Conservation (phyloP, 2,797 vertebrate genomes). For the Acomys russatus region DNA sequence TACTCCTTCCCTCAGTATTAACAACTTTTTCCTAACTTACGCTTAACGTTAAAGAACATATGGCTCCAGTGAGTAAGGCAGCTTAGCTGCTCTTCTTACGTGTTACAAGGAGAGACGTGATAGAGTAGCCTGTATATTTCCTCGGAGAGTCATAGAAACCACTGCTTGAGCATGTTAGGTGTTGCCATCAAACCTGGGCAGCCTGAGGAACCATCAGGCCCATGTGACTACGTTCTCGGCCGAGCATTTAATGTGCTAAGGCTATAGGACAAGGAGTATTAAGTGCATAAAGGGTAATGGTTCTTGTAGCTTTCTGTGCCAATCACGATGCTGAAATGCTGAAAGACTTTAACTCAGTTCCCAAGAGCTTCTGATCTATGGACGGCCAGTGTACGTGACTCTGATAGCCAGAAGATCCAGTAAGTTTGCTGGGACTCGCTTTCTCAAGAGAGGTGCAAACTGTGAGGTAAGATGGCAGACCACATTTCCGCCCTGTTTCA, state of each 20-base stretch:
- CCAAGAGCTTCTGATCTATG: conserved; percentile 97
- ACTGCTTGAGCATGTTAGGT: background rate
- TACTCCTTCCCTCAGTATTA: background rate
- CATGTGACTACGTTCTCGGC: background rate
- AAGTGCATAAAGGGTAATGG: background rate
- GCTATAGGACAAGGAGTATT: background rate
- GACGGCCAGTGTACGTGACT: conserved; percentile 97
- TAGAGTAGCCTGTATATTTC: background rate
- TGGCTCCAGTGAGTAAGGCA: background rate
- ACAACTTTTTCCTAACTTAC: background rate
- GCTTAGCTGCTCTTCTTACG: background rate
- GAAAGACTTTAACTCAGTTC: conserved; percentile 89
- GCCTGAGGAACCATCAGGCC: background rate
- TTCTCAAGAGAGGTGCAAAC: conserved; percentile 98
- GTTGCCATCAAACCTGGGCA: background rate
- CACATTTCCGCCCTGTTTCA: background rate
- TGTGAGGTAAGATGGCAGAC: conserved; percentile 92
- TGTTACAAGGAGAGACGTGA: background rate
- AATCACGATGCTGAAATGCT: conserved; percentile 54
- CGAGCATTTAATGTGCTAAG: background rate
- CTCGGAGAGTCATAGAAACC: background rate
- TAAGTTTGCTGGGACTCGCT: conserved; percentile 97
- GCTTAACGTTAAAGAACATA: background rate
- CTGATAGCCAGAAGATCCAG: conserved; percentile 98
- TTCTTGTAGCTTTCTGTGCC: conserved; percentile 36